phyloP scores from a whole-genome alignment of 2,113 vertebrate genomes.

The Halcyon malimbica region DNA sequence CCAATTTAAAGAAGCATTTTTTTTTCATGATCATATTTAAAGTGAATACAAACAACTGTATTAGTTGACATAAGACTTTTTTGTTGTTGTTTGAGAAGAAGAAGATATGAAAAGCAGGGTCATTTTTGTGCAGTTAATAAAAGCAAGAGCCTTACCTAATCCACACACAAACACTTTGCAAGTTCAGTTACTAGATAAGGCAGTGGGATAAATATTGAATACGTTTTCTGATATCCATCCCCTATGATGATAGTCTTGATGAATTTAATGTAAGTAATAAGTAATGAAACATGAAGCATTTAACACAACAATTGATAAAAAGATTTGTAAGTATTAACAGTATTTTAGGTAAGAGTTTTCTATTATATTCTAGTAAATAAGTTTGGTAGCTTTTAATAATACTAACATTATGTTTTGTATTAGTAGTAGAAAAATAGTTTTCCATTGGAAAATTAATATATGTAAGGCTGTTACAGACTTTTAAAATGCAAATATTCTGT shows the following conservation, averaged over 20 bases:
- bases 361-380: neutral
- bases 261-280: neutral
- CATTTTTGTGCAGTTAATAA: constrained; percentile 48
- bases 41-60: neutral
- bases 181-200: constrained; percentile 69
- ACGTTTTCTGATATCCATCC: constrained; percentile 29
- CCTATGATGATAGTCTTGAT: neutral
- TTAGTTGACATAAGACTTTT: neutral
- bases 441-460: neutral
- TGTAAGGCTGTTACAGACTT: neutral
- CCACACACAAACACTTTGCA: neutral
- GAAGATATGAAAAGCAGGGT: neutral
- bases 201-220: neutral
- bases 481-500: neutral
- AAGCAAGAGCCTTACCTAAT: constrained; percentile 21
- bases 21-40: neutral
- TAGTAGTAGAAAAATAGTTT: neutral
- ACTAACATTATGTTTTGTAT: neutral
- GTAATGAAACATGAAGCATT: constrained; percentile 35
- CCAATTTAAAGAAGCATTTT: neutral
- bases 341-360: neutral
- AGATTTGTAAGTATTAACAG: neutral
- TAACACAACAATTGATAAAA: constrained; percentile 24
- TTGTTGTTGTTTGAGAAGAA: neutral
- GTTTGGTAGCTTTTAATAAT: neutral